Conservation (phyloP, 2,113 vertebrate species). For the Grantiella picta region DNA sequence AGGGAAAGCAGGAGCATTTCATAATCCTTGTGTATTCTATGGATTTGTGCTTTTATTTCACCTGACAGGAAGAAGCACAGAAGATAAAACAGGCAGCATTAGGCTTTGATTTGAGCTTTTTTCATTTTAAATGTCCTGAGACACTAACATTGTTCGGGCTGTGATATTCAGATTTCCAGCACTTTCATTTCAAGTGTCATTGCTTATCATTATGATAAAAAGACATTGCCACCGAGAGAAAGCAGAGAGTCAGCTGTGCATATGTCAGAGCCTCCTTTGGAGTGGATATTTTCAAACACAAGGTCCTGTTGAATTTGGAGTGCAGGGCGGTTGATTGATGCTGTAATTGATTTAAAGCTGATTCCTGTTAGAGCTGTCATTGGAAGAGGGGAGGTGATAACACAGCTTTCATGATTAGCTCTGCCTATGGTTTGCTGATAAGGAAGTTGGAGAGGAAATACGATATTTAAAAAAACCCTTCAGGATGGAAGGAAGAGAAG, state of each 20-base stretch:
- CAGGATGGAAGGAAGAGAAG: background rate
- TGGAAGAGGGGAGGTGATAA: background rate
- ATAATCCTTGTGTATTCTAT: background rate
- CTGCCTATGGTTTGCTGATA: constrained; percentile 11
- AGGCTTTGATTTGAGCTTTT: background rate
- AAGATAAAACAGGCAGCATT: background rate
- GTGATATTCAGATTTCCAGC: background rate
- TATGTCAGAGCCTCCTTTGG: background rate
- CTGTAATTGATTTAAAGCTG: constrained; percentile 36
- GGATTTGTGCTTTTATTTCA: background rate
- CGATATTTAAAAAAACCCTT: background rate
- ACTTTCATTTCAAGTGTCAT: background rate
- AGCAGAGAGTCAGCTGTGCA: background rate
- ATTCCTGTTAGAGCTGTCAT: background rate
- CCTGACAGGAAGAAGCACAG: background rate
- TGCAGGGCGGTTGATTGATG: background rate
- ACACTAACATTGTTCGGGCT: background rate
- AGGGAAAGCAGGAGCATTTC: background rate
- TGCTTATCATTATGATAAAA: constrained; percentile 11
- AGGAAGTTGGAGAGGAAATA: background rate
- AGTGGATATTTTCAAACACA: background rate
- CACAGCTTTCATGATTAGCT: background rate
- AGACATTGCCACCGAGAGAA: background rate
- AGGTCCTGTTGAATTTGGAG: constrained; percentile 1
- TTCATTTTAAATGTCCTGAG: background rate